A percentile compares a stretch with the other conserved stretches of the same genome.
Evolutionary conservation across 64 coral and sea anemone species (phyloP).

Genomic region (Actinia equina): DNA sequence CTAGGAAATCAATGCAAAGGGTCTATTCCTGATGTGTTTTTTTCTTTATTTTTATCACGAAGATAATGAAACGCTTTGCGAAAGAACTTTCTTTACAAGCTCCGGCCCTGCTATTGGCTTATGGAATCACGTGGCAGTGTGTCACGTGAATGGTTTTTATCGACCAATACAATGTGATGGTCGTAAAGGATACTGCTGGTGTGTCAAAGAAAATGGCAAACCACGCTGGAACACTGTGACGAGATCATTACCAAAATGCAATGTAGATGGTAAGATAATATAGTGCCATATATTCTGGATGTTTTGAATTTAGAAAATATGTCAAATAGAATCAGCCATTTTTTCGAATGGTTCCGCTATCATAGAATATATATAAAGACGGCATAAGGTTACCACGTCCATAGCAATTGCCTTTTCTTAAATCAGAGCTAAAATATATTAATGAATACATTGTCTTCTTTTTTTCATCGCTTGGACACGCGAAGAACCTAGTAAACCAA

Average conservation of each 20-base stretch:
- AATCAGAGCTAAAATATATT: too few relatives aligned
- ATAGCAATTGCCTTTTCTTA: too few relatives aligned
- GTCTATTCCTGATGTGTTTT: neutral
- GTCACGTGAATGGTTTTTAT: constrained; percentile 23
- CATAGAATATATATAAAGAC: too few relatives aligned
- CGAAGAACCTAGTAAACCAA: too few relatives aligned
- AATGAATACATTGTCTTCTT: too few relatives aligned
- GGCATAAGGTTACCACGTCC: too few relatives aligned
- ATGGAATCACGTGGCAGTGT: constrained; percentile 61
- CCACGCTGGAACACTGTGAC: constrained; percentile 29
- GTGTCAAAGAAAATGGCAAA: constrained; percentile 55
- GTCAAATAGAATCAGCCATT: too few relatives aligned
- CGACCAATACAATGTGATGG: constrained; percentile 45
- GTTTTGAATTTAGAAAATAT: too few relatives aligned
- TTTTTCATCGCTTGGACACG: too few relatives aligned
- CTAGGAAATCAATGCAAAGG: too few relatives aligned
- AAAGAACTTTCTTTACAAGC: neutral
- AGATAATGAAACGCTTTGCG: constrained; percentile 13
- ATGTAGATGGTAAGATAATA: neutral
- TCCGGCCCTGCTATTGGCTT: constrained; percentile 13
- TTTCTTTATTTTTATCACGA: neutral
- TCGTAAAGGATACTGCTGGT: constrained; percentile 64
- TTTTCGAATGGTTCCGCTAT: too few relatives aligned
- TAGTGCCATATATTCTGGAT: too few relatives aligned
- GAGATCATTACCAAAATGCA: constrained; percentile 43